Percentiles rank a stretch among this genome's conserved stretches.
phyloP scores from a whole-genome alignment of 2,113 vertebrate genomes.

The Carassius carassius region DNA sequence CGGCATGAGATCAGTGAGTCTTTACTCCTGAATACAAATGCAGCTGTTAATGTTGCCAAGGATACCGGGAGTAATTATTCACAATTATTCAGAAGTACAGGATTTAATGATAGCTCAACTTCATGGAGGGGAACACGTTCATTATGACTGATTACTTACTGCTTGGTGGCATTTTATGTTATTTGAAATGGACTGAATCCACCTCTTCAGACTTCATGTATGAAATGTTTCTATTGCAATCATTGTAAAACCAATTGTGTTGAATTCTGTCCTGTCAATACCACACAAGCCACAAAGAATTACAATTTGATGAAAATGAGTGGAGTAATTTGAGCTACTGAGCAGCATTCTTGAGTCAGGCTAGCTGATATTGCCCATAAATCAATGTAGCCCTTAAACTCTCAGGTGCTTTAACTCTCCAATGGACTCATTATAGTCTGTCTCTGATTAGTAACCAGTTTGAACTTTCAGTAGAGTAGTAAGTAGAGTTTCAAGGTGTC shows the following conservation, averaged over 20 bases:
- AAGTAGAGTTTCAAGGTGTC: not conserved
- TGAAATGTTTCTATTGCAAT: not conserved
- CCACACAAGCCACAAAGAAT: not conserved
- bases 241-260: not conserved
- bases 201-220: not conserved
- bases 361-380: constrained; percentile 22
- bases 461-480: not conserved
- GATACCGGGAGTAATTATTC: not conserved
- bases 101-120: constrained; percentile 16
- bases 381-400: constrained; percentile 24
- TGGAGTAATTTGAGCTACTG: not conserved
- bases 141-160: not conserved
- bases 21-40: not conserved
- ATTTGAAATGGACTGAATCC: not conserved
- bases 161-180: not conserved
- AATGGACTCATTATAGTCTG: constrained; percentile 16
- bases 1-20: not conserved
- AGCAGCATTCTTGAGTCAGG: not conserved
- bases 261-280: not conserved
- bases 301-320: not conserved
- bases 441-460: constrained; percentile 38
- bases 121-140: not conserved
- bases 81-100: constrained; percentile 16
- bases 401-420: not conserved
- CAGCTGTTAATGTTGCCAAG: not conserved